Base-by-base conservation (phyloP, 2,888 invertebrate genomes). In the Rambutsinella grinnellia region DNA sequence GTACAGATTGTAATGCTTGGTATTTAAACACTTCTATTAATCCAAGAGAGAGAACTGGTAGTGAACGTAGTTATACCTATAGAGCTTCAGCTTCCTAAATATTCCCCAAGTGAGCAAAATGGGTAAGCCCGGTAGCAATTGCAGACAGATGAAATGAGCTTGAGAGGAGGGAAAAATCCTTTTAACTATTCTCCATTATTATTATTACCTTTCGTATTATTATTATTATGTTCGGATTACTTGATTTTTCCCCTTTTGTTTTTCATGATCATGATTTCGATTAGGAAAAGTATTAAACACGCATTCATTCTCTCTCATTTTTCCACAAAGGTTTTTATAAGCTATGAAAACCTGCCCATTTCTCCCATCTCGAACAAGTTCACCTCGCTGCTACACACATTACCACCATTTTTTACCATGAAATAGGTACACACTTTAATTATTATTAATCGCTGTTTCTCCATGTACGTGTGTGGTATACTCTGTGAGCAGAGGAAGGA, bases 101-200 rank as follows among this genome's bases (percentile, higher is more conserved):
- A n/a, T n/a, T n/a, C n/a, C n/a, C n/a, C n/a, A n/a, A n/a, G n/a
- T n/a, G n/a, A n/a, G n/a, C 21, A 27, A 56, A 58, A 66, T 66
- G 76, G 62, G 76, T 76, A 76, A 76, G 76, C 69, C 76, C 63
- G 24, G 76, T 69, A 69, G 76, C 71, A 49, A 51, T 62, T 19
- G 62, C 62, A 68, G 66, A 62, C 63, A 70, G 70, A 61, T 36
- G 61, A 69, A 68, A 61, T 44, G 47, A 61, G 17, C 24, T 46
- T 53, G 28, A 26, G 54, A 65, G 56, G 54, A 36, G 49, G 49
- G 13, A 3, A 49, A 17, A 53, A 63, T 53, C 21, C 36, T 36
- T 36, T 36, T 36, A 36, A 36, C 36, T 36, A 13, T 5, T 13
- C 13, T 36, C 36, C 36, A 58, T 58, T 58, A 21, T 26, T 58